Base-by-base conservation (phyloP, 2,888 invertebrate species). In the Thecophora atra region DNA sequence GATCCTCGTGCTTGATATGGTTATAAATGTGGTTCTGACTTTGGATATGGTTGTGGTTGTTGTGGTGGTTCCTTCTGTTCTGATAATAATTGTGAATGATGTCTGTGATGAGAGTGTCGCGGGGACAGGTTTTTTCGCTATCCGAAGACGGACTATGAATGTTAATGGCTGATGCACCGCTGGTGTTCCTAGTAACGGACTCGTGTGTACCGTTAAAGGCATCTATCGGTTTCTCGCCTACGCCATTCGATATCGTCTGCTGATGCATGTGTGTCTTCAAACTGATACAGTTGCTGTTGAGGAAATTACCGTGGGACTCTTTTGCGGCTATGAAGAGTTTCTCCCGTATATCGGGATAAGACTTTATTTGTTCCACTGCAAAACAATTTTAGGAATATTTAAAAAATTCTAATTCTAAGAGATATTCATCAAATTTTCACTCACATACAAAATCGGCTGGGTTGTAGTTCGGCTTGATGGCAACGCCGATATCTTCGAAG, bases 401-500 rank as follows among this genome's bases (percentile, higher is more conserved):
- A 15, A 6, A 1, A 37, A 8, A 8, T 37, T 17, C 58, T 17
- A 15, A 8, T 13, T 13, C 44, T 11, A 11, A 15, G 5, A 11
- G 47, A 5, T 5, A n/a, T 6, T 47, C 17, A n/a, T n/a, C 5
- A 15, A 52, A 3, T 47, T 65, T 51, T 47, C n/a, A 89, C 91
- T 91, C 88, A 93, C 93, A 86, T 81, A 93, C 91, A 83, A 93
- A 94, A 84, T 94, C 94, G n/a, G 94, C 94, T 65, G 94, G 94
- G 87, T 94, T 94, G 83, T 93, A 94, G 82, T 93, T 91, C 5
- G 92, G 91, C 83, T 91, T 89, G 77, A 94, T 91, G 75, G 89
- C 89, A 73, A 94, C 88, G 70, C 93, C 93, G 73, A 94, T 89
- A 74, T 88, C 88, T 78, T 90, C 89, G 83, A 94, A 94, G 83